These are phyloP conservation scores for Denticeps clupeoides DNA, from an alignment of 2,797 vertebrate species.

Conservation along the genomic window DNA sequence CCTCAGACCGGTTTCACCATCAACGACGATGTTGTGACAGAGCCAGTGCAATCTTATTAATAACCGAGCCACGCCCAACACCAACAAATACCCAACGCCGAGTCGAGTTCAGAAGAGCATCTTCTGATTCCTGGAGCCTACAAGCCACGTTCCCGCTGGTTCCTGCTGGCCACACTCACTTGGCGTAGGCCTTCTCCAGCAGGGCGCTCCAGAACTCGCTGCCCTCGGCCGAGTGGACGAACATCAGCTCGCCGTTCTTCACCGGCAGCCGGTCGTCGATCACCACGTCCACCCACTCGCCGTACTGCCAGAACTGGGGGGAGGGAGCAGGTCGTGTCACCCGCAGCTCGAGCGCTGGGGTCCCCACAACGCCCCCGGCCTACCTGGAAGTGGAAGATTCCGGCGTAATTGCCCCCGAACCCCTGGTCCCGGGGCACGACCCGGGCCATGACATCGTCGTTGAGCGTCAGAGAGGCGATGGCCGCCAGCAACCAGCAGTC, in stretches of 20 bases:
- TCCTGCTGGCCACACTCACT: no score
- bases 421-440: slow-evolving; percentile 59
- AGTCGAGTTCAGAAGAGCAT: no score
- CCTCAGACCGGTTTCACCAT: no score
- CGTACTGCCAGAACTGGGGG: slow-evolving; percentile 88
- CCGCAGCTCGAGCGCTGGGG: no score
- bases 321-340: no score
- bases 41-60: no score
- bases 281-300: slow-evolving; percentile 89
- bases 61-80: no score
- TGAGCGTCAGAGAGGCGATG: slow-evolving; percentile 66
- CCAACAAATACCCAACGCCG: no score
- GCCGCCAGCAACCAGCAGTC: slow-evolving; percentile 73
- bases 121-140: no score
- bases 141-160: no score
- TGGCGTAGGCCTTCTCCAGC: slow-evolving; percentile 79
- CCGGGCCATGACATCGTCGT: slow-evolving; percentile 48
- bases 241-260: slow-evolving; percentile 74
- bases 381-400: slow-evolving; percentile 75
- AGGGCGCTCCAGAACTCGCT: slow-evolving; percentile 76
- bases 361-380: neutral
- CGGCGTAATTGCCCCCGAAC: slow-evolving; percentile 57
- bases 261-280: slow-evolving; percentile 80
- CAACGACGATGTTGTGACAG: no score
- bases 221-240: slow-evolving; percentile 79